phyloP scores from a whole-genome alignment of 1,140 invertebrate genomes.

The Hestina assimilis region DNA sequence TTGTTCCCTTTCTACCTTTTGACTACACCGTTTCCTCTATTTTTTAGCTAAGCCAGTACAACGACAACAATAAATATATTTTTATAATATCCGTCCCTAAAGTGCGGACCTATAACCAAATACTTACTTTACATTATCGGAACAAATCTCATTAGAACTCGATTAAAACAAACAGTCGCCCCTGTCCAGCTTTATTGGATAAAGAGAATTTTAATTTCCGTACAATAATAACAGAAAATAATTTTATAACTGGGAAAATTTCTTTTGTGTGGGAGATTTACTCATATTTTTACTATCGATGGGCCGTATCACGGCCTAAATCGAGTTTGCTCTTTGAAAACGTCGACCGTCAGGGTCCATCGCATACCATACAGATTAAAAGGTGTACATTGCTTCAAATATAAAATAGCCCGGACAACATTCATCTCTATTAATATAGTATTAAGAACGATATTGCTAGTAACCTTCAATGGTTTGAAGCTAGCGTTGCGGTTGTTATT shows the following conservation, averaged over 20 bases:
- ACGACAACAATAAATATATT: no score
- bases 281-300: slow-evolving; percentile 15
- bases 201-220: slow-evolving; percentile 17
- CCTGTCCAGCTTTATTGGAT: slow-evolving; percentile 1
- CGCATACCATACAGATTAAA: neutral
- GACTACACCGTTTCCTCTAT: no score
- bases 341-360: slow-evolving; percentile 1
- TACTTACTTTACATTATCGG: slow-evolving; percentile 2
- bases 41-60: no score
- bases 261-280: slow-evolving; percentile 10
- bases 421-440: no score
- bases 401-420: no score
- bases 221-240: slow-evolving; percentile 7
- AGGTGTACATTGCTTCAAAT: no score
- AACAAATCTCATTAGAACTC: neutral
- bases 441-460: no score
- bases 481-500: no score
- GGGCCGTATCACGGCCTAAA: neutral
- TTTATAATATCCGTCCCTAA: no score
- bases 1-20: no score
- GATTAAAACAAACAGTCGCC: slow-evolving; percentile 3
- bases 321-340: slow-evolving; percentile 6
- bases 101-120: neutral
- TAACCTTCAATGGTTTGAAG: no score
- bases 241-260: slow-evolving; percentile 7